Conservation (phyloP, 2,888 invertebrate species). For the Exocentrus adspersus region DNA sequence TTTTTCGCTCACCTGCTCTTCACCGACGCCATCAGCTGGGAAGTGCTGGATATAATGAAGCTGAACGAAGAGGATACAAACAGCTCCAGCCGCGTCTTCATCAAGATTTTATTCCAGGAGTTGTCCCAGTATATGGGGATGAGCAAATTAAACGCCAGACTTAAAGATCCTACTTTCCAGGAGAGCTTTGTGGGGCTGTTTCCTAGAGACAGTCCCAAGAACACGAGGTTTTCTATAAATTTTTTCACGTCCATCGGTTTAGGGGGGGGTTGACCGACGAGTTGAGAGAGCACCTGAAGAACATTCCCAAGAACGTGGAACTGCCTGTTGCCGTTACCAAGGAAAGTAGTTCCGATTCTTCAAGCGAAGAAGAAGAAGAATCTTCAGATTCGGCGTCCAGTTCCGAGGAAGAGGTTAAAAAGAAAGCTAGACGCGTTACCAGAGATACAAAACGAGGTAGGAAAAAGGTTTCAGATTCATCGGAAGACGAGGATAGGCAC, state of each 20-base stretch:
- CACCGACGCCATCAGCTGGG: slow-evolving; percentile 98
- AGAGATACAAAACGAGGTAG: background rate
- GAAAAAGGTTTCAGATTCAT: background rate
- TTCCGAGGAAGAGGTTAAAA: too few species aligned
- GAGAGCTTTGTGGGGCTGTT: slow-evolving; percentile 91
- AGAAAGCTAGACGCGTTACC: background rate
- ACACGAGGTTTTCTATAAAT: slow-evolving; percentile 97
- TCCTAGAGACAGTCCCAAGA: slow-evolving; percentile 94
- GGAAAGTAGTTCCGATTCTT: slow-evolving; percentile 37
- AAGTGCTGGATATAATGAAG: slow-evolving; percentile 87
- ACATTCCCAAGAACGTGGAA: slow-evolving; percentile 47
- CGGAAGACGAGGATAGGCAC: background rate
- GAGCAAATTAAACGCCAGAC: slow-evolving; percentile 86
- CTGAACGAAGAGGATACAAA: slow-evolving; percentile 98
- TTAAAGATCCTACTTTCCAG: slow-evolving; percentile 91
- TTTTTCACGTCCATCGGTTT: slow-evolving; percentile 97
- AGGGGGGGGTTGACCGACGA: slow-evolving; percentile 96
- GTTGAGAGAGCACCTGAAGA: slow-evolving; percentile 54
- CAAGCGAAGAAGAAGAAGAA: slow-evolving; percentile 29
- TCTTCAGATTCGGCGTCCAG: background rate
- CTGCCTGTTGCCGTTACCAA: slow-evolving; percentile 48
- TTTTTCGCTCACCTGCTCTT: slow-evolving; percentile 96
- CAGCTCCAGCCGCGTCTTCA: slow-evolving; percentile 96
- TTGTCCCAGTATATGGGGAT: slow-evolving; percentile 96
- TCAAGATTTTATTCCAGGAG: slow-evolving; percentile 97